Evolutionary conservation across 2,113 vertebrate genomes (phyloP), one percentile per base, ranked within the genome.

Genomic region (Caranx melampygus): DNA sequence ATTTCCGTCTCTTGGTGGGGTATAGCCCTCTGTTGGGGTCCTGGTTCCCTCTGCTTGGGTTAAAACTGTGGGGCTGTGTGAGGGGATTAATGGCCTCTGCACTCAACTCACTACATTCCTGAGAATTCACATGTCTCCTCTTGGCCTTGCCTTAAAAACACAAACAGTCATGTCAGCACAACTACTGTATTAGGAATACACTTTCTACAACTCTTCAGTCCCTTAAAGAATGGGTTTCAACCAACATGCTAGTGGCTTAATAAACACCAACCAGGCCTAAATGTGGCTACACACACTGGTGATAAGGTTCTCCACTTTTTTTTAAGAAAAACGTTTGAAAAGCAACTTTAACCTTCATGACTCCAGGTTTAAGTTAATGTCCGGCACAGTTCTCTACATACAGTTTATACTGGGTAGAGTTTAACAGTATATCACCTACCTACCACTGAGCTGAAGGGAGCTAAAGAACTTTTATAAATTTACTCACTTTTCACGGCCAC

Each of bases 41-140:
- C 52, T n/a, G 67, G 64, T 55, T 87, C 5, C 31, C 35, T 21
- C 2, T 47, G 1, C 69, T 77, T 16, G 2, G 77, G 11, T 83
- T 87, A 4, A 89, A 83, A 2, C 58, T 4, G 60, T 94, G 92
- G 0, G 96, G 96, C 60, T 94, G 94, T 0, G 92, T 93, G 37
- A 96, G 93, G 14, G 95, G 35, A 14, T 60, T 78, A 0, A 84
- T 85, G 2, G 95, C 93, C 4, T 84, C 84, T 0, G 18, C 0
- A 0, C 85, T 85, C n/a, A 98, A 82, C 3, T 87, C 90, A 10
- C 76, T 59, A 35, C 97, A 98, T 26, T 97, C 96, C 0, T 79
- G 52, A 2, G 91, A 84, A 0, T 86, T 93, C 5, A 99, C 92
- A 60, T 94, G 97, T 6, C 76, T 94, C 68, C 91, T 83, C 92